Evolutionary conservation across 2,888 invertebrate species (phyloP).

Genomic region (Brachyptera putata): DNA sequence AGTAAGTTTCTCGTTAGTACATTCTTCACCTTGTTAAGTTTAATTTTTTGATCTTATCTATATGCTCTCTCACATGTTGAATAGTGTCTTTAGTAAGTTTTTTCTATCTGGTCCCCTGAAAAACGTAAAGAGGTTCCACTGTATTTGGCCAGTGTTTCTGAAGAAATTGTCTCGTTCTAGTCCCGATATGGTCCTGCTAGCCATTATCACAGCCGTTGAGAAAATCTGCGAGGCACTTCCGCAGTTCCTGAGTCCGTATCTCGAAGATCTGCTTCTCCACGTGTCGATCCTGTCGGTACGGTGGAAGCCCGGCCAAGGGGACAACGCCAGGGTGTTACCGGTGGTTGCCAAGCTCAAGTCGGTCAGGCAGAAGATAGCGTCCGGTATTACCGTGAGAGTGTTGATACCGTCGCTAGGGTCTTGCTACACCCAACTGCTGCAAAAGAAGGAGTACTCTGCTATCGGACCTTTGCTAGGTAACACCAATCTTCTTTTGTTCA

Average conservation of each 20-base stretch:
- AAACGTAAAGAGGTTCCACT: too few relatives aligned
- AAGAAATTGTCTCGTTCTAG: slow-evolving; percentile 25
- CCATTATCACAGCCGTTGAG: slow-evolving; percentile 72
- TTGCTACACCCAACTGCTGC: slow-evolving; percentile 58
- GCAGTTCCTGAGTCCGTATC: slow-evolving; percentile 79
- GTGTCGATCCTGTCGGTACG: slow-evolving; percentile 51
- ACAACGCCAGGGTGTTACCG: slow-evolving; percentile 40
- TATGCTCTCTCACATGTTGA: too few relatives aligned
- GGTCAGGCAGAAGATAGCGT: slow-evolving; percentile 59
- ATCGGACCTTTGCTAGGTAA: slow-evolving; percentile 71
- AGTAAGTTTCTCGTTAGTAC: too few relatives aligned
- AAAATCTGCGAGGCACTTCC: slow-evolving; percentile 79
- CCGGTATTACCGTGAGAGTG: slow-evolving; percentile 65
- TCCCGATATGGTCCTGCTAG: slow-evolving; percentile 61
- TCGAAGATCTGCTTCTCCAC: slow-evolving; percentile 65
- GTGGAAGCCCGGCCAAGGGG: slow-evolving; percentile 34
- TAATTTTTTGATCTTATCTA: too few relatives aligned
- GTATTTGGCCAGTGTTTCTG: too few relatives aligned
- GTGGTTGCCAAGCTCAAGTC: slow-evolving; percentile 36
- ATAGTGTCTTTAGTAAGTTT: too few relatives aligned
- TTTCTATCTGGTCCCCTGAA: too few relatives aligned
- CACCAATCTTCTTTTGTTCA: too few relatives aligned
- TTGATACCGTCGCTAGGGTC: slow-evolving; percentile 69
- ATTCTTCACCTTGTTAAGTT: too few relatives aligned
- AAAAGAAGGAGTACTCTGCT: slow-evolving; percentile 56